Evolutionary conservation across 2,888 invertebrate genomes (phyloP).

Genomic region (Nyleta sp.): DNA sequence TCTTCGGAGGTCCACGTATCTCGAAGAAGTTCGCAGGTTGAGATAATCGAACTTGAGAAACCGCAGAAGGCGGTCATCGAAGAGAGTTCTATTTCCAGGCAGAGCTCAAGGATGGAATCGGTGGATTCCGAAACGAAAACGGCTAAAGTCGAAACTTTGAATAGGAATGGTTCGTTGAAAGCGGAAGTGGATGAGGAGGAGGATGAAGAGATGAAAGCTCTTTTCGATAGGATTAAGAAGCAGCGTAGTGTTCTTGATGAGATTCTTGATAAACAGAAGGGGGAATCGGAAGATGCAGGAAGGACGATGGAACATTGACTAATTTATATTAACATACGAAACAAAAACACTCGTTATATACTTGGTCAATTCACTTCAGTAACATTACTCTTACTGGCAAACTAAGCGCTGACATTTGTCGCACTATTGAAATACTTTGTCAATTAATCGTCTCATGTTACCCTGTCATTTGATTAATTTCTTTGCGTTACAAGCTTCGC

Average conservation of each 20-base stretch:
- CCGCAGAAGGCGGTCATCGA: slow-evolving; percentile 62
- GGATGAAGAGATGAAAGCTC: slow-evolving; percentile 86
- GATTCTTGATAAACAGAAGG: slow-evolving; percentile 86
- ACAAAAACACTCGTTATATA: neutral
- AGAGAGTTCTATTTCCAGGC: slow-evolving; percentile 60
- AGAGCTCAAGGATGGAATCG: slow-evolving; percentile 66
- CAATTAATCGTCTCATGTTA: slow-evolving; percentile 28
- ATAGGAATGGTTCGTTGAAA: slow-evolving; percentile 69
- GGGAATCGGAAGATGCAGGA: slow-evolving; percentile 73
- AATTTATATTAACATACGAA: neutral
- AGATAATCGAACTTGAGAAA: slow-evolving; percentile 61
- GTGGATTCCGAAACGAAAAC: slow-evolving; percentile 67
- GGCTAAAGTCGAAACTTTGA: slow-evolving; percentile 33
- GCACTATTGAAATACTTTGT: neutral
- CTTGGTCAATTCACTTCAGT: slow-evolving; percentile 7
- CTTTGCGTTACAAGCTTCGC: slow-evolving; percentile 26
- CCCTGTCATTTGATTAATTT: slow-evolving; percentile 34
- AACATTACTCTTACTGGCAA: no score
- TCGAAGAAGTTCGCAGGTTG: slow-evolving; percentile 60
- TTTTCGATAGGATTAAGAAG: slow-evolving; percentile 86
- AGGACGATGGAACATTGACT: slow-evolving; percentile 50
- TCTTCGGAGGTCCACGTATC: slow-evolving; percentile 47
- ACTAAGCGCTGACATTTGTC: no score
- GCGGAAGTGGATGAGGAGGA: slow-evolving; percentile 82
- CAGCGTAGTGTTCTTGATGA: slow-evolving; percentile 89